These are phyloP conservation scores for Saxicola maurus DNA, from an alignment of 2,797 vertebrate genomes.

Conservation along the genomic window DNA sequence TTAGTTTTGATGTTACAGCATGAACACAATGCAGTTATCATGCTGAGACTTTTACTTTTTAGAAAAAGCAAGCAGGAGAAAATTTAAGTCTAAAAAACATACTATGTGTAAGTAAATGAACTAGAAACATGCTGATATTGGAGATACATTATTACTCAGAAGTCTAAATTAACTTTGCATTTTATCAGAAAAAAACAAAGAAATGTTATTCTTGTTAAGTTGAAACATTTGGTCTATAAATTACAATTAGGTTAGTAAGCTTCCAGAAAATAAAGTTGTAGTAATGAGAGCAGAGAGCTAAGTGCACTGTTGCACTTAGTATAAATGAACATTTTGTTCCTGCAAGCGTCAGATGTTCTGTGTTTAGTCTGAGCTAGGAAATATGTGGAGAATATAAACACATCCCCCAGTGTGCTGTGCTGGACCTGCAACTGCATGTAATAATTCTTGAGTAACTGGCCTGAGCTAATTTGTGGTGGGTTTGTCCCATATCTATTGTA, in stretches of 20 bases:
- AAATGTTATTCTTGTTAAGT: not conserved
- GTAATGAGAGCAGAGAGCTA: not conserved
- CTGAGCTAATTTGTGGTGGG: not conserved
- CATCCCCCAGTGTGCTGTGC: not conserved
- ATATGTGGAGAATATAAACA: not conserved
- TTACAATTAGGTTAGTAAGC: constrained; percentile 12
- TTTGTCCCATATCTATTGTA: not conserved
- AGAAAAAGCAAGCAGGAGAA: not conserved
- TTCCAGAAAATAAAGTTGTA: not conserved
- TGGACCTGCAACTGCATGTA: not conserved
- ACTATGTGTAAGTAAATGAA: not conserved
- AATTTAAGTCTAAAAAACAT: not conserved
- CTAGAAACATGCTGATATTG: not conserved
- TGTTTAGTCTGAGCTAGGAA: not conserved
- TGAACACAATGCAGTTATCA: not conserved
- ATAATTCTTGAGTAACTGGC: not conserved
- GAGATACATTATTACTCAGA: not conserved
- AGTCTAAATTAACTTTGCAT: not conserved
- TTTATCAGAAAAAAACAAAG: not conserved
- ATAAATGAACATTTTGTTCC: not conserved
- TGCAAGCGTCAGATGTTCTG: not conserved
- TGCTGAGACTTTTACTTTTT: not conserved
- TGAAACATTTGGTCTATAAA: not conserved
- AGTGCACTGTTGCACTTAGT: not conserved
- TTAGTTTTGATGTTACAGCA: not conserved